Evolutionary conservation across 2,888 invertebrate species (phyloP).

Genomic region (Coremacera marginata): DNA sequence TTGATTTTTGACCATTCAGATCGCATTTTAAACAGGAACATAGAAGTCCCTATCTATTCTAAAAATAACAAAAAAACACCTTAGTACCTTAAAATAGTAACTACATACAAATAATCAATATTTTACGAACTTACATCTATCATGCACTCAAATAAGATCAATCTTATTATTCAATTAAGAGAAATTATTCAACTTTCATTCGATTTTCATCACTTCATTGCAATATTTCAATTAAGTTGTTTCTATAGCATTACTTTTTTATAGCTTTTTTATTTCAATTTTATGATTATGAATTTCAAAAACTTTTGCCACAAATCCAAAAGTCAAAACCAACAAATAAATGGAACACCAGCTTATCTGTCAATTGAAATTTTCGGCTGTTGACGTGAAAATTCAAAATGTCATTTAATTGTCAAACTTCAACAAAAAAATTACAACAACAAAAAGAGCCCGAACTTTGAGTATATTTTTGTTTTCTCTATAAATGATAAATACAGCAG

Average conservation of each 20-base stretch:
- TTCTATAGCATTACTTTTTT: not conserved
- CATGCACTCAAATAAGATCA: too few relatives aligned
- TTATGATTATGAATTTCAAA: not conserved
- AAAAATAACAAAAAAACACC: too few relatives aligned
- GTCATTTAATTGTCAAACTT: constrained; percentile 21
- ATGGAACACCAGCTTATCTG: not conserved
- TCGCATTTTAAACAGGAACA: too few relatives aligned
- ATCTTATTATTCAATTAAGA: too few relatives aligned
- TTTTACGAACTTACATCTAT: too few relatives aligned
- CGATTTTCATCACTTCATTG: too few relatives aligned
- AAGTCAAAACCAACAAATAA: not conserved
- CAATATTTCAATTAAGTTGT: not conserved
- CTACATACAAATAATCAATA: too few relatives aligned
- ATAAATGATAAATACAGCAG: not conserved
- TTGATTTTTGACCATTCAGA: too few relatives aligned
- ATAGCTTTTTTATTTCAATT: constrained; percentile 2
- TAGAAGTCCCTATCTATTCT: too few relatives aligned
- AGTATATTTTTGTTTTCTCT: not conserved
- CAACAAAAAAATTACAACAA: not conserved
- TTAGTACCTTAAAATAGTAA: too few relatives aligned
- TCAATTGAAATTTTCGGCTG: not conserved
- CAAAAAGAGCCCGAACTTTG: not conserved
- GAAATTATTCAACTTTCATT: too few relatives aligned
- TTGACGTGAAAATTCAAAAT: constrained; percentile 4
- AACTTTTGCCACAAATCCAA: constrained; percentile 14